Base-by-base conservation (phyloP, 2,797 vertebrate genomes). In the Syncerus caffer region DNA sequence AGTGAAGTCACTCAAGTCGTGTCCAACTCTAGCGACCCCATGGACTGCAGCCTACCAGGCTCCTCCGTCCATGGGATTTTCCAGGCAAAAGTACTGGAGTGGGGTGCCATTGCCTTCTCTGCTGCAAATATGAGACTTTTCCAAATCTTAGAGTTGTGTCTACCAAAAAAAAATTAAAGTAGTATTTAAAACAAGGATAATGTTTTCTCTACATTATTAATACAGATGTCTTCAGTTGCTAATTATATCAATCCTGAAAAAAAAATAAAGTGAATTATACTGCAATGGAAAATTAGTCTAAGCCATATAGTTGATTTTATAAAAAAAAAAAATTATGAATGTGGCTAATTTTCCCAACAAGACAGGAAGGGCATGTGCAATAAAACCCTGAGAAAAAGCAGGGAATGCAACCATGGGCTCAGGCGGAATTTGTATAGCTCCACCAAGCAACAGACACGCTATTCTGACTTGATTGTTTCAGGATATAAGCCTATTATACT, bases 401-500 rank as follows among this genome's bases (percentile, higher is more conserved):
- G 98, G 95, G 96, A 96, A 89, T 60, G 88, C 88, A 95, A 34
- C 85, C 96, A 42, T 90, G 96, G 95, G 95, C 82, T 97, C 93
- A 93, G 94, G 94, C 93, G 86, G 97, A 98, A 98, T 98, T 96
- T 92, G 95, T 97, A 94, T 89, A 98, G 95, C 94, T 98, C 97
- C 90, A 97, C 67, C 76, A 97, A 97, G 96, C 97, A 98, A 92
- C 8, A 45, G 93, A 98, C 97, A 98, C 95, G 97, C 98, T 98
- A 98, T 99, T 98, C 98, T 88, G 98, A 97, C 89, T 98, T 98
- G 98, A 98, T 98, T 99, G 98, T 99, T 98, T 98, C 96, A 98
- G 97, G 86, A 98, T 98, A 98, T 98, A 98, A 98, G 97, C 98
- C 98, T 98, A 99, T 98, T 98, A 98, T 98, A 96, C 67, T 98